Conservation (phyloP, 2,888 invertebrate genomes). For the Parnassius glacialis region DNA sequence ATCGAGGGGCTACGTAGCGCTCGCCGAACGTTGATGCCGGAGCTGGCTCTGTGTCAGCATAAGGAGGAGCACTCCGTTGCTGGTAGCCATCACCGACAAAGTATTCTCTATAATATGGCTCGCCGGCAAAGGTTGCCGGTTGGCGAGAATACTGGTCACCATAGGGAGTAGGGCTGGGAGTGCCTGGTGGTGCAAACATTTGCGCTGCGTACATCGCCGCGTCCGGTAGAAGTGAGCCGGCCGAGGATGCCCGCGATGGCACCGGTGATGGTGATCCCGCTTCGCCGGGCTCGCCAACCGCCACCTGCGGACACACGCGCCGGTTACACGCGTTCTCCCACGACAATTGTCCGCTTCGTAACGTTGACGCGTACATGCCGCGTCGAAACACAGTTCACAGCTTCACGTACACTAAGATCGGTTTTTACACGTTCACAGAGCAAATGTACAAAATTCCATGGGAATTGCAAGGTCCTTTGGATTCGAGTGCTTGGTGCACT, state of each 20-base stretch:
- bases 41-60: conserved; percentile 79
- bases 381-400: conserved; percentile 75
- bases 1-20: conserved; percentile 85
- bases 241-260: conserved; percentile 82
- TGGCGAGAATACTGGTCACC: conserved; percentile 74
- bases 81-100: conserved; percentile 84
- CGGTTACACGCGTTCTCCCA: conserved; percentile 84
- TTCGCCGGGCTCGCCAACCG: conserved; percentile 79
- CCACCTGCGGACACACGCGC: conserved; percentile 83
- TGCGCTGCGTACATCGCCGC: conserved; percentile 85
- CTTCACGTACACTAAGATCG: conserved; percentile 71
- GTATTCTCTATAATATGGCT: conserved; percentile 91
- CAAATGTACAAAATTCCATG: conserved; percentile 50
- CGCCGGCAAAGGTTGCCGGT: conserved; percentile 83
- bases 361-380: conserved; percentile 82
- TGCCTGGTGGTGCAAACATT: conserved; percentile 85
- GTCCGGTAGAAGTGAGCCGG: conserved; percentile 82
- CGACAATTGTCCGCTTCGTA: conserved; percentile 80
- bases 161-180: conserved; percentile 84
- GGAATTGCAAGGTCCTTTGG: conserved; percentile 50
- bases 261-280: conserved; percentile 83
- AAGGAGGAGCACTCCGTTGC: conserved; percentile 81
- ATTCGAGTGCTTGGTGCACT: conserved; percentile 75
- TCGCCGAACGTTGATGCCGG: conserved; percentile 85
- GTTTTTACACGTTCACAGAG: conserved; percentile 64